Conservation (phyloP, 2,113 vertebrate genomes). For the Pseudopodoces humilis region DNA sequence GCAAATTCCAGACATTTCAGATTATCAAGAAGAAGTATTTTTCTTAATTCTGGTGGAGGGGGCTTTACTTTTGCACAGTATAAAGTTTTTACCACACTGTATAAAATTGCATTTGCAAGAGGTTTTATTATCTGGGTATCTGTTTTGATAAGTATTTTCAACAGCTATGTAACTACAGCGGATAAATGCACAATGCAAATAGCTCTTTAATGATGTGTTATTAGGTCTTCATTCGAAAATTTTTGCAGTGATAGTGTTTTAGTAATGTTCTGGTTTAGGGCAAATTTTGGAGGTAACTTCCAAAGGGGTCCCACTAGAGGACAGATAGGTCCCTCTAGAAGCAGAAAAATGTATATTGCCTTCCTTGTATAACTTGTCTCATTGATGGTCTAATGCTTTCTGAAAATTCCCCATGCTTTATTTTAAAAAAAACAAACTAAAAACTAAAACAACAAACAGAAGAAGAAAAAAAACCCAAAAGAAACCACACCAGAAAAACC, state of each 20-base stretch:
- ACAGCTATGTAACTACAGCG: neutral
- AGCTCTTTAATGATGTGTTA: neutral
- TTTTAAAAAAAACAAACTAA: neutral
- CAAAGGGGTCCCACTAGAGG: neutral
- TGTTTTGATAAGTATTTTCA: neutral
- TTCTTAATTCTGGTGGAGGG: neutral
- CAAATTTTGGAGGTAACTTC: neutral
- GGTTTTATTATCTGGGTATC: neutral
- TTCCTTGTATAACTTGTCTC: neutral
- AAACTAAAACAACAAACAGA: neutral
- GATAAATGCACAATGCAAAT: neutral
- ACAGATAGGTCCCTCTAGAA: neutral
- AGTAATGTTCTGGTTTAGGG: neutral
- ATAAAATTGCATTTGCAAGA: neutral
- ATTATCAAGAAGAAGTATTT: neutral
- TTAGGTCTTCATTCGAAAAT: neutral
- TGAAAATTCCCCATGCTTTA: neutral
- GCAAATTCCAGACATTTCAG: neutral
- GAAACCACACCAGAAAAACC: no score
- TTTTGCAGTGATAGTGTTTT: fast-evolving
- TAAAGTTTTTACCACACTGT: neutral
- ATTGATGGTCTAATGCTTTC: neutral
- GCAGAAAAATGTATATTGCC: neutral
- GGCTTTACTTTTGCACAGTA: neutral
- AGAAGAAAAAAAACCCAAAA: neutral